A percentile compares a stretch with the other conserved stretches of the same genome.
phyloP scores from a whole-genome alignment of 2,113 vertebrate species.

The Engystomops pustulosus region DNA sequence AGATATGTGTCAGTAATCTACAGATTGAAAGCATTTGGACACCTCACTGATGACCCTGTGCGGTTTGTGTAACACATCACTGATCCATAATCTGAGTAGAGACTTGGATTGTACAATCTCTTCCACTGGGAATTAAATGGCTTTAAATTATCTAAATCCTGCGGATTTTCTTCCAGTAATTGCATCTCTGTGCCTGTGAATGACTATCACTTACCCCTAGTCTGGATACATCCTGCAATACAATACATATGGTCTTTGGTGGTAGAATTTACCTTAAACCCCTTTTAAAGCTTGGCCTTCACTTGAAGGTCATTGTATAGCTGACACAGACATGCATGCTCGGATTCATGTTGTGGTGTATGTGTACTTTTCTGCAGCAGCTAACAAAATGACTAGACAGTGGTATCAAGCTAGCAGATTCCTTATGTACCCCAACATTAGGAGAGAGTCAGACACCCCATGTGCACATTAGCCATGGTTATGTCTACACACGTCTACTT shows the following conservation, averaged over 20 bases:
- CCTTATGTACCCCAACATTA: too few species aligned
- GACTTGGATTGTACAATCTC: not conserved
- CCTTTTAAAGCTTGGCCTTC: too few species aligned
- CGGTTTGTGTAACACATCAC: not conserved
- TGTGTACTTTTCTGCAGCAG: too few species aligned
- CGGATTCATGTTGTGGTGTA: too few species aligned
- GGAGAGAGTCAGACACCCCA: too few species aligned
- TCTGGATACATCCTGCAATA: not conserved
- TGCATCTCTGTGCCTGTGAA: not conserved
- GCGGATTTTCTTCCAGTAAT: not conserved
- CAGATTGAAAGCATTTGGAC: not conserved
- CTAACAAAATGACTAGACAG: too few species aligned
- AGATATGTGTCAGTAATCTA: too few species aligned
- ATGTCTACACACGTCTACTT: too few species aligned
- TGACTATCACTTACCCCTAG: not conserved
- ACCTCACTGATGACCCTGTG: not conserved
- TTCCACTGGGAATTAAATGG: not conserved
- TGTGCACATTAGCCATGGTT: too few species aligned
- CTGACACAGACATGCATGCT: too few species aligned
- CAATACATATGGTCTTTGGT: not conserved
- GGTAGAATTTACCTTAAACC: not conserved
- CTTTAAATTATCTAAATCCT: not conserved
- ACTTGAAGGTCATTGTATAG: too few species aligned
- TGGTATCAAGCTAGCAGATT: too few species aligned
- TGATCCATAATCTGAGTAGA: not conserved